Base-by-base conservation (phyloP, 2,113 vertebrate species). In the Corvus cornix region DNA sequence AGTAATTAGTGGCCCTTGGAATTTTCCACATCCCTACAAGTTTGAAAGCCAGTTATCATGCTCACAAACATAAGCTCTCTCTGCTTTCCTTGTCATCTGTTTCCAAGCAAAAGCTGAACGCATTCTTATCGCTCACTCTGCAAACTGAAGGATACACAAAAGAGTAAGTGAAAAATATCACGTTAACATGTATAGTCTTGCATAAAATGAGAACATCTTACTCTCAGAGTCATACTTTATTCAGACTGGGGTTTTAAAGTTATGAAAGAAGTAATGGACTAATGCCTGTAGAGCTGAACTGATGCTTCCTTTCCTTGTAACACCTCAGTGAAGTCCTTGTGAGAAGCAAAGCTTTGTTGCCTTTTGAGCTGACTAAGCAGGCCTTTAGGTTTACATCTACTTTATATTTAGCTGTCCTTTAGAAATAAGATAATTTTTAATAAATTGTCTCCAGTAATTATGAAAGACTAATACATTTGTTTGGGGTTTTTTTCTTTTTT, bases 401-500 rank as follows among this genome's bases (percentile, higher is more conserved):
- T 55, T 87, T 74, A 46, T 27, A 51, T 82, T 69, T 67, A 67
- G 11, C 13, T 44, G 27, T n/a, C 81, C 26, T 63, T 49, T 43
- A 53, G 27, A 69, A 76, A 83, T 37, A 46, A 46, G 5, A 13
- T 7, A 43, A 18, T 53, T 93, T 94, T 67, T 30, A 69, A 73
- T 27, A 87, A 73, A 48, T 46, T 3, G 16, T 23, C 11, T 63
- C 28, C 16, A 59, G 43, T 43, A 73, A 67, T 49, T 48, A 46
- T 23, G 30, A 44, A 85, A 58, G 22, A 79, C 30, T 24, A 76
- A 70, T 39, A 31, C 2, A 16, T 64, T 83, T 67, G 4, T 3
- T 23, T 41, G 9, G 6, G 19, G 0, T 1, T 6, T 20, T 24
- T 12, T 21, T 23, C 15, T 10, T 13, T 17, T 0, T 3, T 3